Evolutionary conservation across 1,140 invertebrate genomes (phyloP), one percentile per base, ranked within the genome.

Genomic region (Drosophila ogumai): DNA sequence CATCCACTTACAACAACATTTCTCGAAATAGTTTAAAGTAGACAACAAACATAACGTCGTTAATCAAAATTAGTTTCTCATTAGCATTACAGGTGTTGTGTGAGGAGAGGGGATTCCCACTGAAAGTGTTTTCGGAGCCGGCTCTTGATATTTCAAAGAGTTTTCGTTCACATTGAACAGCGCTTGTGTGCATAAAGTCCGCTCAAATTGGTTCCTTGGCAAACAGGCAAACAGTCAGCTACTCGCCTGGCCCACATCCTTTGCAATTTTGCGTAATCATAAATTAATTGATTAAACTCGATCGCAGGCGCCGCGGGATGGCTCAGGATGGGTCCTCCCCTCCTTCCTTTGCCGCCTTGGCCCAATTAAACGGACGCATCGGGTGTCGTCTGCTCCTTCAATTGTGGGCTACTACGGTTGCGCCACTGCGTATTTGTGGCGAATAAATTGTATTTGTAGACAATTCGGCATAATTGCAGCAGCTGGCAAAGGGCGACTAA

Each of bases 401-500:
- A 58, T 72, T 60, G 38, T 6, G 36, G 46, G 58, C 58, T 36
- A 28, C 54, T 55, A 22, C 52, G 34, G 44, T 65, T 69, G 46
- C 60, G 75, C 43, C 66, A 67, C 68, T 77, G 81, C 49, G 72
- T 66, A 46, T 79, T 44, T 72, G 71, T 64, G 78, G 79, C 61
- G 67, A 80, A 72, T 75, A 88, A 87, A 87, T 88, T 87, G 76
- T 87, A 74, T 90, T 90, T 90, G 85, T 90, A 85, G 78, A 90
- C 78, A 85, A 90, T 90, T 90, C 85, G 85, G 85, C 81, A 90
- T 90, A 90, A 90, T 90, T 90, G 85, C 78, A 82, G 46, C 57
- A 44, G 56, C 54, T 78, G 34, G 57, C 22, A 31, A 22, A n/a
- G 49, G 43, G 36, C 52, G 38, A 44, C 38, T 72, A 43, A 38